Base-by-base conservation (phyloP, 2,797 vertebrate genomes). In the Telmatherina bonti region DNA sequence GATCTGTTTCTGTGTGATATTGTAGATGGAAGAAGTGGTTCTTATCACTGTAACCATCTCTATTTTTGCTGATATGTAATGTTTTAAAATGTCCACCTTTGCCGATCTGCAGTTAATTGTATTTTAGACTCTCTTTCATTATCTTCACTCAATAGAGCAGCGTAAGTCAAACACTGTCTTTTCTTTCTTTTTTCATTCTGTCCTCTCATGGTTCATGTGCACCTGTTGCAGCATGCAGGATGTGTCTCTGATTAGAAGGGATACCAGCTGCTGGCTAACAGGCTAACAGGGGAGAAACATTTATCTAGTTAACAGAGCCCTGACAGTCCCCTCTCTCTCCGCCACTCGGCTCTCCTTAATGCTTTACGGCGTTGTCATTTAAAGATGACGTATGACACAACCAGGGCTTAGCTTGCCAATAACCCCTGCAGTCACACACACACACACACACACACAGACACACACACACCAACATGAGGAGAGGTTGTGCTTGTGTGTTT, bases 221-320 rank as follows among this genome's bases (percentile, higher is more conserved):
- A 90, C 86, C 86, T 92, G 90, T 89, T 90, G 78, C 56, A 70
- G 70, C 64, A 61, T 68, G 33, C 79, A 80, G 75, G 64, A 73
- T 75, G 71, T 76, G 72, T 76, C 77, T 73, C 56, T 85, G 84
- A 89, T 87, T 81, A 75, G 80, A 89, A 80, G 84, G 78, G 76
- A 86, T 80, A 77, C 38, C 72, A 79, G 81, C 84, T 87, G 82
- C 79, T 47, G 76, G 82, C 70, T 75, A 83, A 84, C 85, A 82
- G 81, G 83, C 86, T 79, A 85, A 81, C 86, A 38, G 82, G 76
- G 49, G 70, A 79, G 79, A 61, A 74, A 85, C 88, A 94, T 94
- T 88, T 82, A 88, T 94, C 93, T 85, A 87, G 79, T 73, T 91
- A 94, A 94, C 91, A 87, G 93, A 91, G 84, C 81, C 74, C 88